Conservation (phyloP, 2,113 vertebrate genomes). For the Sturnus vulgaris region DNA sequence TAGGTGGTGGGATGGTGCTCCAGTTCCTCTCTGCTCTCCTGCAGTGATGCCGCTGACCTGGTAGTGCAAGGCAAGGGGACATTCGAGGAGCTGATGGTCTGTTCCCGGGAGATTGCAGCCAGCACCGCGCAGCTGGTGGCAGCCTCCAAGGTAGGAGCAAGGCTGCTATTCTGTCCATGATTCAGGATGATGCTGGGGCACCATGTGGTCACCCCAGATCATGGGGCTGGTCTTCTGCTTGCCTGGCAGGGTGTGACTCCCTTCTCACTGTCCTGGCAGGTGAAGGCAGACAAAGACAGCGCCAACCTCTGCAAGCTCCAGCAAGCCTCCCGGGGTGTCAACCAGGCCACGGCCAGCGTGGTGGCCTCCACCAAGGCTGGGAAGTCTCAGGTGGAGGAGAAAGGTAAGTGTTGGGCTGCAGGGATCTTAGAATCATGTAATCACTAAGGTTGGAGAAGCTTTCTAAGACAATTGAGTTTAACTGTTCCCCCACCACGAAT, state of each 20-base stretch:
- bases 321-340: slow-evolving; percentile 87
- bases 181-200: neutral
- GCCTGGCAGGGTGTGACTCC: accelerated
- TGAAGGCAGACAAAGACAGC: slow-evolving; percentile 94
- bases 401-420: slow-evolving; percentile 66
- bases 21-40: neutral
- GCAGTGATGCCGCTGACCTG: slow-evolving; percentile 90
- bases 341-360: slow-evolving; percentile 86
- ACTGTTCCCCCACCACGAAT: neutral
- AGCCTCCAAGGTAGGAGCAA: slow-evolving; percentile 86
- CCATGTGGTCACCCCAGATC: neutral
- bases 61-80: slow-evolving; percentile 94
- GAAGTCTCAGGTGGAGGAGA: slow-evolving; percentile 92
- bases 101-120: slow-evolving; percentile 93
- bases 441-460: neutral
- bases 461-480: neutral
- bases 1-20: accelerated
- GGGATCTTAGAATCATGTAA: neutral
- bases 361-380: slow-evolving; percentile 94
- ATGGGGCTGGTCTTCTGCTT: neutral
- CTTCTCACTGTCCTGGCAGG: slow-evolving; percentile 64
- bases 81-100: slow-evolving; percentile 96
- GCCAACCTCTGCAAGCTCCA: slow-evolving; percentile 85
- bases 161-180: neutral
- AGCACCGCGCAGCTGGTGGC: slow-evolving; percentile 96